These are phyloP conservation scores for Collichthys lucidus DNA, from an alignment of 2,113 vertebrate genomes.

Conservation along the genomic window DNA sequence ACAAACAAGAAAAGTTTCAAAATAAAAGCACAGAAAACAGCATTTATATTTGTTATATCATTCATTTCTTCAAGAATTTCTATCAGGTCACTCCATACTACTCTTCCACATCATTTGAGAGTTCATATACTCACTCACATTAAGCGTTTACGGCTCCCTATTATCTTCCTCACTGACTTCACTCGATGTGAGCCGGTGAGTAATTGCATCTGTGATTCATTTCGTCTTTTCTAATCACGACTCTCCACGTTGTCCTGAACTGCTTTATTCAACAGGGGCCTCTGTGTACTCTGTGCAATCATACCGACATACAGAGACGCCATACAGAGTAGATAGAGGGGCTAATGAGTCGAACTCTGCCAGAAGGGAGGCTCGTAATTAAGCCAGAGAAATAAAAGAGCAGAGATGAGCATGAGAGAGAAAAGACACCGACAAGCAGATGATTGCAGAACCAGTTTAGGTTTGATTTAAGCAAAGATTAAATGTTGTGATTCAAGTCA, in stretches of 20 bases:
- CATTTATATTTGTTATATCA: not conserved
- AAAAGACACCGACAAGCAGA: not conserved
- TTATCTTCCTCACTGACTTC: slow-evolving; percentile 20
- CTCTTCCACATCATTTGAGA: not conserved
- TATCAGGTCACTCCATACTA: not conserved
- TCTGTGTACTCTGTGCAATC: not conserved
- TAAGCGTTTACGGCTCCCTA: not conserved
- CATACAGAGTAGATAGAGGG: not conserved
- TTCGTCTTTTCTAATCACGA: not conserved
- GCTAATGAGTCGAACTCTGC: slow-evolving; percentile 37
- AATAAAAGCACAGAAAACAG: not conserved
- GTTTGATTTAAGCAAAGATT: no score
- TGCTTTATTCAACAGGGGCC: not conserved
- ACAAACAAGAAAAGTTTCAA: not conserved
- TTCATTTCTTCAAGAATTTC: not conserved
- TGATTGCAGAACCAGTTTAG: no score
- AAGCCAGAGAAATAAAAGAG: not conserved
- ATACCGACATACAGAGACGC: slow-evolving; percentile 21
- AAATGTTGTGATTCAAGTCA: no score
- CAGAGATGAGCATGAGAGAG: not conserved
- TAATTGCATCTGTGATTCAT: slow-evolving; percentile 33
- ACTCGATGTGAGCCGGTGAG: not conserved
- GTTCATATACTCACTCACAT: not conserved
- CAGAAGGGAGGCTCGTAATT: slow-evolving; percentile 32
- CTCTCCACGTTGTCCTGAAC: not conserved